These are phyloP conservation scores for Rhadinocentrus ornatus DNA, from an alignment of 2,797 vertebrate species.

Conservation along the genomic window DNA sequence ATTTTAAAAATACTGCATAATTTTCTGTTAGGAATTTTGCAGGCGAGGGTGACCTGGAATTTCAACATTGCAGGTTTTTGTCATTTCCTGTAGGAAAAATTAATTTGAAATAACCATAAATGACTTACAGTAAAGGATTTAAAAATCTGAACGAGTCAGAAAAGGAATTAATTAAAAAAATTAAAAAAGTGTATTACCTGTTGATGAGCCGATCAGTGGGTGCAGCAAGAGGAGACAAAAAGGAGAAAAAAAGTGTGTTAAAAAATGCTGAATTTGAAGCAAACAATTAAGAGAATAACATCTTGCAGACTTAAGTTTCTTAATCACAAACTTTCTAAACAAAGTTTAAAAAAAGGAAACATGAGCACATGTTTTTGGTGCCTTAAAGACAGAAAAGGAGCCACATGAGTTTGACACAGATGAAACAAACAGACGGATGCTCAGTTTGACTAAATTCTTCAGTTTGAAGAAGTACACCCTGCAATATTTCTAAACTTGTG, in stretches of 20 bases:
- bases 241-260: neutral
- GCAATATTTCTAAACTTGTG: constrained; percentile 15
- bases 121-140: no score
- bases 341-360: constrained; percentile 3
- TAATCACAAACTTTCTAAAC: neutral
- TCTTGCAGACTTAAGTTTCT: neutral
- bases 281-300: neutral
- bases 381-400: constrained; percentile 12
- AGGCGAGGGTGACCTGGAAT: constrained; percentile 25
- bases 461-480: constrained; percentile 31
- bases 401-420: constrained; percentile 8
- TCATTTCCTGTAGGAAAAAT: neutral
- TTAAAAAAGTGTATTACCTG: constrained; percentile 65
- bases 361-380: constrained; percentile 4
- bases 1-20: constrained; percentile 27
- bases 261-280: neutral
- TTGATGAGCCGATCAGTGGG: constrained; percentile 25
- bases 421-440: neutral
- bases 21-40: constrained; percentile 19
- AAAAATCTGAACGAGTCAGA: neutral
- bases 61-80: constrained; percentile 18
- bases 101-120: neutral
- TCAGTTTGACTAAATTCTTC: neutral
- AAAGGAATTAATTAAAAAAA: neutral
- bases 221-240: constrained; percentile 8